These are phyloP conservation scores for Petroica traversi DNA, from an alignment of 2,113 vertebrate species.

Conservation along the genomic window DNA sequence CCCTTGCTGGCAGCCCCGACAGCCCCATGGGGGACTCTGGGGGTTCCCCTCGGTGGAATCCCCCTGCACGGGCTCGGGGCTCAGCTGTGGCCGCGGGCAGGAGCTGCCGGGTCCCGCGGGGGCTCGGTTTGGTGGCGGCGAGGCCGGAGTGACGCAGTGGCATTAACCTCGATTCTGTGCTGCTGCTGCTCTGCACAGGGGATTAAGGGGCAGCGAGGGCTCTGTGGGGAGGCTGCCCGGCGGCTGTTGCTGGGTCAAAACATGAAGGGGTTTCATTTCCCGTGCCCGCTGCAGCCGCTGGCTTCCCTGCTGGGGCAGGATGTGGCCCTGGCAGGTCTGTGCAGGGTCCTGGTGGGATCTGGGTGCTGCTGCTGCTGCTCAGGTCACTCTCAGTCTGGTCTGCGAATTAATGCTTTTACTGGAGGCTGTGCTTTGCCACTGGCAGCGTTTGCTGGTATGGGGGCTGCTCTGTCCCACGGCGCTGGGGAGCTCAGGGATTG, in stretches of 20 bases:
- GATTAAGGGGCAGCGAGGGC: conserved; percentile 32
- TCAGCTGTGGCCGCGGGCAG: not conserved
- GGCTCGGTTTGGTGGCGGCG: not conserved
- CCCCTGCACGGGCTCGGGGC: accelerated
- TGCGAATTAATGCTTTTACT: not conserved
- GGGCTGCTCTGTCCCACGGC: not conserved
- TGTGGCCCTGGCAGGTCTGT: not conserved
- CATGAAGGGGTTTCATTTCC: not conserved
- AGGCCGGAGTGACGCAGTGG: conserved; percentile 52
- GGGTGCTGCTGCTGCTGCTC: not conserved
- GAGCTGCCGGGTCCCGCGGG: not conserved
- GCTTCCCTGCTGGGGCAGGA: not conserved
- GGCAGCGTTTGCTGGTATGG: not conserved
- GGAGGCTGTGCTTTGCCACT: not conserved
- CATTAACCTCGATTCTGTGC: conserved; percentile 57
- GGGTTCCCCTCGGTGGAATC: not conserved
- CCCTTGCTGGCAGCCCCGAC: not conserved
- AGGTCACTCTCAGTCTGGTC: accelerated
- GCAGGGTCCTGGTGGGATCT: accelerated
- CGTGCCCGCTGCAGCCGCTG: accelerated
- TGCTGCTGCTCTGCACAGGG: not conserved
- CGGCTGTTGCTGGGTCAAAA: not conserved
- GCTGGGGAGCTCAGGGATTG: accelerated
- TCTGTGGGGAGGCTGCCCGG: not conserved
- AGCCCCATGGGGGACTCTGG: not conserved